Percentiles rank a stretch among this genome's conserved stretches.
phyloP scores from a whole-genome alignment of 2,797 vertebrate species.

The Brachymystax lenok region DNA sequence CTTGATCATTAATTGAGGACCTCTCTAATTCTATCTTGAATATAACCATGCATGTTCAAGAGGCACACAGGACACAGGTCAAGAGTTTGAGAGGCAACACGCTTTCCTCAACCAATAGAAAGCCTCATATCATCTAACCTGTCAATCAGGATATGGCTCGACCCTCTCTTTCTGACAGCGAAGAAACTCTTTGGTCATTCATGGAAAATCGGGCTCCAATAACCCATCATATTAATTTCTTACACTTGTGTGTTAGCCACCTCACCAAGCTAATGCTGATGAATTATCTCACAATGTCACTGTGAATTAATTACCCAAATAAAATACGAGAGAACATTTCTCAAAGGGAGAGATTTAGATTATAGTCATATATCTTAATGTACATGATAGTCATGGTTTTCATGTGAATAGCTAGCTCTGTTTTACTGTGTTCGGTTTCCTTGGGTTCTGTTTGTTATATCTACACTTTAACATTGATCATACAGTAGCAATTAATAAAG shows the following conservation, averaged over 20 bases:
- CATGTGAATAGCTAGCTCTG: neutral
- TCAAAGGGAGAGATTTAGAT: slow-evolving; percentile 21
- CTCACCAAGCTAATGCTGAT: slow-evolving; percentile 45
- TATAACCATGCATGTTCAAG: neutral
- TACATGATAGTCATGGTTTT: neutral
- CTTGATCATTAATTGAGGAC: neutral
- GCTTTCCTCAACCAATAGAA: neutral
- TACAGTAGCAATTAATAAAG: too few species aligned
- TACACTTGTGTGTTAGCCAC: slow-evolving; percentile 31
- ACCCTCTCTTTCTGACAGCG: slow-evolving; percentile 12
- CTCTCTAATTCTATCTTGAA: neutral
- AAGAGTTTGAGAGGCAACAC: neutral
- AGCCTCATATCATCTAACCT: neutral
- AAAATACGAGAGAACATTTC: neutral
- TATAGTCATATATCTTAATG: slow-evolving; percentile 7
- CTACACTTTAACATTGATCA: neutral
- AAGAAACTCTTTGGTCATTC: slow-evolving; percentile 19
- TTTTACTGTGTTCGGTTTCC: slow-evolving; percentile 30
- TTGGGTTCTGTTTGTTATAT: slow-evolving; percentile 29
- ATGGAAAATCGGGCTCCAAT: slow-evolving; percentile 21
- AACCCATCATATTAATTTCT: slow-evolving; percentile 31
- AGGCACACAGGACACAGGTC: neutral
- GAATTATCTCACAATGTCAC: slow-evolving; percentile 31
- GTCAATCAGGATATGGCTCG: slow-evolving; percentile 11
- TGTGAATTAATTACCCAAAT: slow-evolving; percentile 26